These are phyloP conservation scores for Eremobia ochroleuca DNA, from an alignment of 2,888 invertebrate genomes.

Conservation along the genomic window DNA sequence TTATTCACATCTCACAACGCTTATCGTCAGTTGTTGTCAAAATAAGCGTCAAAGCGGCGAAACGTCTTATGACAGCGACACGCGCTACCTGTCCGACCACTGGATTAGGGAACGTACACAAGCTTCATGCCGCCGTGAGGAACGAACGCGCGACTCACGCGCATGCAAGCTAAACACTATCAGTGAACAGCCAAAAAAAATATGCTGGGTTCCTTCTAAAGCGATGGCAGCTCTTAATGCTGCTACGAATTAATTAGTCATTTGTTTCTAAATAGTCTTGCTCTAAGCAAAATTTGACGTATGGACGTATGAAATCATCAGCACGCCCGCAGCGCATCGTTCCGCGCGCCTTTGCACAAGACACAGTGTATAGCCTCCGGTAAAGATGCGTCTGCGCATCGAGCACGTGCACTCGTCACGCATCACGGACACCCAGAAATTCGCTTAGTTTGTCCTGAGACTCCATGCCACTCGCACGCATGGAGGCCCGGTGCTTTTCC, in stretches of 20 bases:
- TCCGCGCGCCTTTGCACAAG: slow-evolving; percentile 27
- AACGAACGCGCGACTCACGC: slow-evolving; percentile 25
- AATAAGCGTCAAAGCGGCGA: slow-evolving; percentile 68
- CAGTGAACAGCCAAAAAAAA: background rate
- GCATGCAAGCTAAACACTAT: slow-evolving; percentile 12
- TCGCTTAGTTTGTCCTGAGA: slow-evolving; percentile 87
- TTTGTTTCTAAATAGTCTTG: slow-evolving; percentile 1
- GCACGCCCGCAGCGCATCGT: background rate
- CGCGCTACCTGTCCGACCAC: slow-evolving; percentile 52
- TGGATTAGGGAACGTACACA: slow-evolving; percentile 59
- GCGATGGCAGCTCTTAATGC: background rate
- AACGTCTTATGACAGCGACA: slow-evolving; percentile 62
- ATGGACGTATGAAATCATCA: slow-evolving; percentile 9
- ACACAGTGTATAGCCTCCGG: slow-evolving; percentile 62
- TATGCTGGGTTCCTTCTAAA: background rate
- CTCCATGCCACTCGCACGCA: slow-evolving; percentile 85
- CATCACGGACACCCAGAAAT: slow-evolving; percentile 86
- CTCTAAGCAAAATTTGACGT: slow-evolving; percentile 10
- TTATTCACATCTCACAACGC: slow-evolving; percentile 69
- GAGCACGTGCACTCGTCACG: slow-evolving; percentile 89
- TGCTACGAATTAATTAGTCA: slow-evolving; percentile 16
- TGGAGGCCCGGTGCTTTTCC: slow-evolving; percentile 77
- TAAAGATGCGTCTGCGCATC: slow-evolving; percentile 82
- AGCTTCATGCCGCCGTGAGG: slow-evolving; percentile 37
- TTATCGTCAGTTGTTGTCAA: slow-evolving; percentile 74